Base-by-base conservation (phyloP, 2,888 invertebrate genomes). In the Tinea pellionella region DNA sequence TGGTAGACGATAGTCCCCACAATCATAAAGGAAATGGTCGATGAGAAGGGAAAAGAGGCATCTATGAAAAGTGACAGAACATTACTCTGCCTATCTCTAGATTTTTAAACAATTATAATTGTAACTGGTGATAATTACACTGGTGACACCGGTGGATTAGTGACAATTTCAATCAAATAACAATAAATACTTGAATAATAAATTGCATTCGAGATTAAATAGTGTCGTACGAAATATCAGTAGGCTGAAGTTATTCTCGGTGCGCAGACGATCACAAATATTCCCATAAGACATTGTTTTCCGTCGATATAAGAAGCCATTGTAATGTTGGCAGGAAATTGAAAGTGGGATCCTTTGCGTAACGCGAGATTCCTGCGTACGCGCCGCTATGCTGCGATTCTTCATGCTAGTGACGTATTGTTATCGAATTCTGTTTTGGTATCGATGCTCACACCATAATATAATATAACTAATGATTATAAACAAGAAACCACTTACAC, bases 301-400 rank as follows among this genome's bases (percentile, higher is more conserved):
- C 61, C 67, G 66, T 66, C 65, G 67, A 68, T 72, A 69, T 71
- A 76, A 74, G 74, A 75, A 76, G 68, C 70, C 69, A 73, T 77
- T 75, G 73, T 73, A 69, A 77, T 76, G 67, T 68, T 65, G 73
- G 68, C 73, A 78, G 79, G 79, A 84, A 84, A 82, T 74, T 76
- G 81, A 80, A 80, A 84, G 80, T 79, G 71, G 73, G 66, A 74
- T 74, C 65, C 68, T 70, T 73, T 72, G 81, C 80, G 83, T 84
- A 82, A 84, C 78, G 77, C 80, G 71, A 80, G 80, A 75, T 75
- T 74, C 77, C 70, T 67, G 70, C 70, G 77, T 78, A 77, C 78
- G 78, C 78, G 74, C 68, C 67, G 78, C 76, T 77, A 80, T 83
- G 79, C 75, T 66, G 65, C 68, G 69, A 75, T 80, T 76, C 73